Evolutionary conservation across 2,113 vertebrate genomes (phyloP).

Genomic region (Notarius lentiginosus): DNA sequence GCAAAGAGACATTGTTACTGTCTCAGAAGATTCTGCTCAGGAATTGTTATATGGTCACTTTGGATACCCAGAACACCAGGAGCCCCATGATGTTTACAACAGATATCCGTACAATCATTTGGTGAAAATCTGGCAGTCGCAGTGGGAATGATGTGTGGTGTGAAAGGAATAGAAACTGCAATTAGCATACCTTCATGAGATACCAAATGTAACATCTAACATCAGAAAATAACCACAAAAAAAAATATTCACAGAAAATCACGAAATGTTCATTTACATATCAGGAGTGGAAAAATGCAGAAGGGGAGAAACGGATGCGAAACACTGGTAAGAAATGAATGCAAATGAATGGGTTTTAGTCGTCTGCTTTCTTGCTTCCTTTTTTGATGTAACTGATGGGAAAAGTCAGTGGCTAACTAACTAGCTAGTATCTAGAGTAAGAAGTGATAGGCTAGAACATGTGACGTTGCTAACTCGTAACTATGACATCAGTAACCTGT

Average conservation of each 20-base stretch:
- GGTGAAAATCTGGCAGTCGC: background rate
- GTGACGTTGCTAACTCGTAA: background rate
- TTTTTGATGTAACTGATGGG: background rate
- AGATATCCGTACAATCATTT: background rate
- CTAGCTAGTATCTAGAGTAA: background rate
- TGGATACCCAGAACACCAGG: background rate
- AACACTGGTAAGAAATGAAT: background rate
- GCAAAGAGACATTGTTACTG: background rate
- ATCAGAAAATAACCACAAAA: background rate
- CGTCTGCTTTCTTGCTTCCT: background rate
- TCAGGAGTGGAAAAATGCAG: background rate
- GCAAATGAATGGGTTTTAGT: background rate
- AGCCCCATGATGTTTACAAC: background rate
- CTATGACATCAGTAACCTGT: background rate
- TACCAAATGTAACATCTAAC: background rate
- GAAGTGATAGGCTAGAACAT: background rate
- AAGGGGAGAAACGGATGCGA: background rate
- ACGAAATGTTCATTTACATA: background rate
- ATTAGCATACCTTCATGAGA: background rate
- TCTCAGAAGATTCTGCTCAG: background rate
- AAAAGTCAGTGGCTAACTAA: background rate
- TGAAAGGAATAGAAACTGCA: background rate
- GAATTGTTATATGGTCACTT: background rate
- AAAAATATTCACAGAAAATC: background rate
- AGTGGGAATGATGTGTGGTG: background rate